phyloP scores from a whole-genome alignment of 1,140 invertebrate species.

The Drosophila orena region DNA sequence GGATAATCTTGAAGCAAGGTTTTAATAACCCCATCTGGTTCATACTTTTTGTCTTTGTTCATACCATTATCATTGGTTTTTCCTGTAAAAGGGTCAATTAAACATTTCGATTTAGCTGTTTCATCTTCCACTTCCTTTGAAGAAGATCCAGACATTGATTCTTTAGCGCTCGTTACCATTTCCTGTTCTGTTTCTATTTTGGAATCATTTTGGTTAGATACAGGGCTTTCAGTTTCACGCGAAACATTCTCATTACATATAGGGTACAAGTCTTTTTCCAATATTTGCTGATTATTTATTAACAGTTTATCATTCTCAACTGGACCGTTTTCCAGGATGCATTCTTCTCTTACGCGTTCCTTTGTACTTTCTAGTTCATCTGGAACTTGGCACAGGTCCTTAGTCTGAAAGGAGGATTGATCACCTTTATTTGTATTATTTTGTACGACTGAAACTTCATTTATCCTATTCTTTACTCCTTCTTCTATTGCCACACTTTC shows the following conservation, averaged over 20 bases:
- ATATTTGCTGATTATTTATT: neutral
- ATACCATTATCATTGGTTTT: neutral
- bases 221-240: neutral
- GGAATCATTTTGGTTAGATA: neutral
- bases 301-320: neutral
- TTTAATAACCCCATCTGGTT: neutral
- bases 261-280: too few relatives aligned
- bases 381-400: neutral
- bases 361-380: neutral
- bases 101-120: neutral
- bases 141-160: neutral
- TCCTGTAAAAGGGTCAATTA: neutral
- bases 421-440: neutral
- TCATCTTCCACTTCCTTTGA: neutral
- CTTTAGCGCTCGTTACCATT: neutral
- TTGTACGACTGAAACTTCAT: neutral
- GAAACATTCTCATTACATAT: neutral
- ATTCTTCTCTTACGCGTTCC: neutral
- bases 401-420: neutral
- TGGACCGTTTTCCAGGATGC: neutral
- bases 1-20: neutral
- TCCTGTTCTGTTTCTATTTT: neutral
- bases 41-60: neutral
- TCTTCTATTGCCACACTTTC: neutral
- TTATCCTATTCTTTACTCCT: neutral